These are phyloP conservation scores for Invenusta paracnida DNA, from an alignment of 2,888 invertebrate genomes.

Conservation along the genomic window DNA sequence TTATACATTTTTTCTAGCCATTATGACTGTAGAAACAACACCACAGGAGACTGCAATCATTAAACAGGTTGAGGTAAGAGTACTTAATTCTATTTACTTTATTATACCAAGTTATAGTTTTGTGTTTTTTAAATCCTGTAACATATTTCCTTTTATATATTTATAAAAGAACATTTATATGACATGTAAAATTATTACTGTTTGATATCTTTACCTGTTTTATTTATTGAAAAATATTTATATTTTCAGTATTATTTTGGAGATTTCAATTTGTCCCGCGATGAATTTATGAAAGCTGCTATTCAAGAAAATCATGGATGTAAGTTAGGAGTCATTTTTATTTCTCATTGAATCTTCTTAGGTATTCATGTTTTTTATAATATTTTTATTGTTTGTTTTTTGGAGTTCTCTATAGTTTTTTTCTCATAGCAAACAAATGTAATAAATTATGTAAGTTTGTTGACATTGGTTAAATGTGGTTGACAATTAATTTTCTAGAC, in stretches of 20 bases:
- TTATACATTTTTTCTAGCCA: background rate
- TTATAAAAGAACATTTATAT: background rate
- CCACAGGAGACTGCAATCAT: background rate
- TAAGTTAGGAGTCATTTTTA: slow-evolving; percentile 48
- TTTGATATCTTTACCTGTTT: background rate
- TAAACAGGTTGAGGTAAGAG: background rate
- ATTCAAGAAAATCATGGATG: slow-evolving; percentile 74
- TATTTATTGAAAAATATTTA: too few species aligned
- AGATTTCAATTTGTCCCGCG: slow-evolving; percentile 81
- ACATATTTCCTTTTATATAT: background rate
- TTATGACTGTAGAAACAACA: background rate
- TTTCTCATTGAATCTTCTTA: background rate
- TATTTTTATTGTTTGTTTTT: too few species aligned
- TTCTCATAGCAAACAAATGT: background rate
- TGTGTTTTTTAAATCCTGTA: background rate
- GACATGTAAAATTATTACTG: background rate
- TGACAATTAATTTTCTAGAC: too few species aligned
- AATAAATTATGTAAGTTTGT: background rate
- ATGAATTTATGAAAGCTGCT: slow-evolving; percentile 85
- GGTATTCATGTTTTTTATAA: too few species aligned
- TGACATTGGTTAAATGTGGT: too few species aligned
- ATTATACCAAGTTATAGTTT: background rate
- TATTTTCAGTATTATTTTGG: slow-evolving; percentile 74
- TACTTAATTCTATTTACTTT: background rate
- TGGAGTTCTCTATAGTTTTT: too few species aligned